Base-by-base conservation (phyloP, 2,113 vertebrate genomes). In the Herpailurus yagouaroundi region DNA sequence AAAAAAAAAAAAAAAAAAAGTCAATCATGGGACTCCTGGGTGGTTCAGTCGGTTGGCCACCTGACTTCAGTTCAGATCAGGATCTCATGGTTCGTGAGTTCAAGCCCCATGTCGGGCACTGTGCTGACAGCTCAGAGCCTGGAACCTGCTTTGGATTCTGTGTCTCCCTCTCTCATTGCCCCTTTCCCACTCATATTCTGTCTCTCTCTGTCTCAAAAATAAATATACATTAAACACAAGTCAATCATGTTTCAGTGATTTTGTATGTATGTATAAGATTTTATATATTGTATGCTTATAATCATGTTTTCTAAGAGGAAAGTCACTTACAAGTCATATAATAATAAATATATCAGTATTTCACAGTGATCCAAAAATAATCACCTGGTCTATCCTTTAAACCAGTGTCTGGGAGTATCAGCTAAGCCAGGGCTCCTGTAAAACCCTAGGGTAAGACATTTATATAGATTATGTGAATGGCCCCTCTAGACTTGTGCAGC, bases 171-270 rank as follows among this genome's bases (percentile, higher is more conserved):
- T 45, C 45, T 45, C 45, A 45, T 45, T 45, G 7, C 45, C 45
- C 45, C 45, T 45, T 45, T 1, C 1, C 45, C 45, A 45, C 45
- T 45, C 45, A 45, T 45, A 45, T 45, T 45, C 45, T 45, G 45
- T 45, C 45, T 45, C 45, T 45, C 45, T 45, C 45, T 45, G 45
- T 45, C 45, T 45, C 45, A 45, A 45, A 45, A 9, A 45, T 45
- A 45, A 45, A 45, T 45, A 45, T 45, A 45, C 45, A 45, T 45
- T 45, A 9, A 45, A 45, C 45, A 45, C 0, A 1, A 91, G 19
- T 50, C 36, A 90, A 77, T 93, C 5, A 66, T 88, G 94, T 66
- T 96, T 71, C 76, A 94, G 33, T 84, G 23, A 82, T 23, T 68
- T 6, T 80, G 4, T 71, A 69, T 18, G 4, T 52, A 86, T 15